Conservation (phyloP, 2,888 invertebrate species). For the Ommatoiulus sabulosus region DNA sequence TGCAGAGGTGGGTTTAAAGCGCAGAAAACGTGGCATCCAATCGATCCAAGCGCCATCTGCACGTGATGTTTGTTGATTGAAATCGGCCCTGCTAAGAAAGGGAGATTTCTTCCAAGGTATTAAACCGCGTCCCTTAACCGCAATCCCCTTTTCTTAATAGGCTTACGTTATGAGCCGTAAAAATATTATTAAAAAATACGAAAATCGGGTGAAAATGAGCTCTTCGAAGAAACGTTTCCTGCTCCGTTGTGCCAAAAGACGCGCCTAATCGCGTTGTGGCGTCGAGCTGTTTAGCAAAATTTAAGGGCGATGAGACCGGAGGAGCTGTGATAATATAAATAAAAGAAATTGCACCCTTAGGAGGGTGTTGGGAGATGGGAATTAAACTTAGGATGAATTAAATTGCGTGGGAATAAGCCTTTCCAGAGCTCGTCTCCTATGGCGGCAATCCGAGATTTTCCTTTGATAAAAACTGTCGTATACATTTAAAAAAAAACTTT, state of each 20-base stretch:
- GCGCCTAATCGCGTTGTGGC: no score
- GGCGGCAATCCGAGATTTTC: background rate
- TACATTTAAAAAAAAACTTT: background rate
- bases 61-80: background rate
- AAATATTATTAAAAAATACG: slow-evolving; percentile 5
- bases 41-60: background rate
- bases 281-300: background rate
- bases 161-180: slow-evolving; percentile 10
- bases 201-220: background rate
- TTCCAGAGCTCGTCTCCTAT: background rate
- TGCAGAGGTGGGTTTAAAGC: no score
- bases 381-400: background rate
- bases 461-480: background rate
- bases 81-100: background rate
- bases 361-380: background rate
- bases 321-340: background rate
- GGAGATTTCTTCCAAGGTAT: background rate
- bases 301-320: background rate
- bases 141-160: background rate
- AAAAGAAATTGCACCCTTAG: slow-evolving; percentile 2
- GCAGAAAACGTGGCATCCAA: background rate
- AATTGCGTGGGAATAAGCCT: background rate
- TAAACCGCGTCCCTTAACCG: background rate
- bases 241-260: background rate
- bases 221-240: background rate